Base-by-base conservation (phyloP, 37 sponge, comb jelly and placozoan genomes). In the Chondrosia reniformis region DNA sequence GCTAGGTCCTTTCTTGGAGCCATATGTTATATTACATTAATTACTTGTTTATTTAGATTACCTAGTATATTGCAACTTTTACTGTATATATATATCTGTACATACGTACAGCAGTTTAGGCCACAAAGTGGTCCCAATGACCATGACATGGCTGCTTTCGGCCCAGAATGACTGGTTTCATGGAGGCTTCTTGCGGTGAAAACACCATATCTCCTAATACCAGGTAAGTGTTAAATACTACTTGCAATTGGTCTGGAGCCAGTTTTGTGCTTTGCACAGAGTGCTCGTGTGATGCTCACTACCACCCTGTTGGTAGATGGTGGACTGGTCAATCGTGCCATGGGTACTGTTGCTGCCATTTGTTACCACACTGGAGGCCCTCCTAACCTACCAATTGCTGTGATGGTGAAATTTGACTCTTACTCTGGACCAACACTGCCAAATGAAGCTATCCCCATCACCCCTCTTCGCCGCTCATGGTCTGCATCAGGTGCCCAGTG, bases 201-300 rank as follows among this genome's bases (percentile, higher is more conserved):
- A n/a, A n/a, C n/a, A n/a, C n/a, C n/a, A n/a, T n/a, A n/a, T n/a
- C n/a, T n/a, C n/a, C n/a, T n/a, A n/a, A n/a, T n/a, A n/a, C n/a
- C n/a, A n/a, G n/a, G n/a, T n/a, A n/a, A n/a, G n/a, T n/a, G n/a
- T n/a, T n/a, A n/a, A n/a, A n/a, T n/a, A n/a, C n/a, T n/a, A n/a
- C n/a, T n/a, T n/a, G 83, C 79, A 27, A n/a, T 74, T 55, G 88
- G 88, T 33, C 79, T 87, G 30, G 67, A 81, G 7, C 34, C 88
- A 37, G 46, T 69, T 10, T n/a, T 84, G 19, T 5, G 32, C 25
- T 37, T 84, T 4, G 49, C 75, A 17, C 31, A 34, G 24, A 25
- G 28, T 25, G 85, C 85, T 1, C 57, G 85, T 30, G 74, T 84
- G 4, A 84, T 84, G 79, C 74, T 84, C 12, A 79, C 58, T 8